A percentile compares a stretch with the other conserved stretches of the same genome.
These are phyloP conservation scores for Mesorhabditis belari DNA, from an alignment of 2,888 invertebrate genomes.

Conservation along the genomic window DNA sequence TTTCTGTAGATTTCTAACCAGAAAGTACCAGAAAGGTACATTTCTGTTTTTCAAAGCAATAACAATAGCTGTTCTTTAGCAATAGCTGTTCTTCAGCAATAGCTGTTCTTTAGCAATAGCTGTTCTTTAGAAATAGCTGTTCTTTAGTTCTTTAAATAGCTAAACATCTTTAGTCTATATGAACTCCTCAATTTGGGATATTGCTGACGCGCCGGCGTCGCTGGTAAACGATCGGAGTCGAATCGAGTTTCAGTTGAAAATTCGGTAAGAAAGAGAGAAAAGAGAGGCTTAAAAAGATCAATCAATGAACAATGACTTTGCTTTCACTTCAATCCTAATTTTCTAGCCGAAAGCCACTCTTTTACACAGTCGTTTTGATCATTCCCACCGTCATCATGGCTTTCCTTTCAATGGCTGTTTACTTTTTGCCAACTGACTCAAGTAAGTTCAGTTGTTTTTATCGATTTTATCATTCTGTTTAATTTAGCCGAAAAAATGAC, in stretches of 20 bases:
- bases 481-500: constrained; percentile 74
- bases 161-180: constrained; percentile 68
- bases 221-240: constrained; percentile 40
- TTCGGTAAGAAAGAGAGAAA: constrained; percentile 15
- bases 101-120: too few species aligned
- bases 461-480: not conserved
- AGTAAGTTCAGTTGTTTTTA: constrained; percentile 4
- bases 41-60: too few species aligned
- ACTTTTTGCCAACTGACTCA: constrained; percentile 89
- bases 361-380: constrained; percentile 98
- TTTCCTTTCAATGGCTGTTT: constrained; percentile 80
- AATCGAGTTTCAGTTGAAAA: constrained; percentile 48
- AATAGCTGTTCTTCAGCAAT: too few species aligned
- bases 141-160: not conserved
- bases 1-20: too few species aligned
- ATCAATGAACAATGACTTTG: not conserved
- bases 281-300: not conserved
- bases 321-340: not conserved
- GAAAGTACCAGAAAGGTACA: too few species aligned
- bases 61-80: too few species aligned
- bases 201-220: constrained; percentile 68
- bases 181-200: constrained; percentile 98
- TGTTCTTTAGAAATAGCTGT: too few species aligned
- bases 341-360: constrained; percentile 81
- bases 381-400: constrained; percentile 96